Conservation (phyloP, 2,888 invertebrate species). For the Mechanitis mazaeus region DNA sequence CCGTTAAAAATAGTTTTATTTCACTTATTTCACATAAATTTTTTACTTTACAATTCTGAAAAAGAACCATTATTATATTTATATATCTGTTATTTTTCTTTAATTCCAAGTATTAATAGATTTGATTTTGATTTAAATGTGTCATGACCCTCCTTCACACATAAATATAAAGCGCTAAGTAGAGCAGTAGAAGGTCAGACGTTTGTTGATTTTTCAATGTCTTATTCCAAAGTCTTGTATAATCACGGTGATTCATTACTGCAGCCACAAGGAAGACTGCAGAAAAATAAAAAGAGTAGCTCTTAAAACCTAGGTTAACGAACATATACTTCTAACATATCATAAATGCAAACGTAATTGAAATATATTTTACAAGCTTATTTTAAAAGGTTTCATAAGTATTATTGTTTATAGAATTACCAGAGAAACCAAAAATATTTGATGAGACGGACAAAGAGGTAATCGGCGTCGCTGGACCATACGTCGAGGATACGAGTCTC, state of each 20-base stretch:
- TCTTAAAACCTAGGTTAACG: background rate
- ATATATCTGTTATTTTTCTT: no score
- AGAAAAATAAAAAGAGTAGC: background rate
- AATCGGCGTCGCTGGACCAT: slow-evolving; percentile 81
- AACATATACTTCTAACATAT: background rate
- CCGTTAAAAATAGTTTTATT: no score
- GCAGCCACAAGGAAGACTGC: background rate
- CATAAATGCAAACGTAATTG: background rate
- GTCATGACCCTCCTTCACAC: slow-evolving; percentile 27
- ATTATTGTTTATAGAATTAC: slow-evolving; percentile 79
- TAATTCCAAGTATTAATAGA: background rate
- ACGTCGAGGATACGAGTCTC: slow-evolving; percentile 82
- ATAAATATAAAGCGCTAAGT: slow-evolving; percentile 23
- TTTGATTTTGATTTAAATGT: slow-evolving; percentile 19
- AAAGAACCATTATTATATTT: no score
- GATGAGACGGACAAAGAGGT: slow-evolving; percentile 82
- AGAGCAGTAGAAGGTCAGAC: slow-evolving; percentile 21
- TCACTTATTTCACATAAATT: no score
- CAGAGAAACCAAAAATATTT: slow-evolving; percentile 83
- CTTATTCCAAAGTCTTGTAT: slow-evolving; percentile 14
- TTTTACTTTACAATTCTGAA: no score
- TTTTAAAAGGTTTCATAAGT: background rate
- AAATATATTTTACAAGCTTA: background rate
- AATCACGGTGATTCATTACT: slow-evolving; percentile 1
- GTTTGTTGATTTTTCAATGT: slow-evolving; percentile 22